phyloP scores from a whole-genome alignment of 2,797 vertebrate species.

The Semotilus atromaculatus region DNA sequence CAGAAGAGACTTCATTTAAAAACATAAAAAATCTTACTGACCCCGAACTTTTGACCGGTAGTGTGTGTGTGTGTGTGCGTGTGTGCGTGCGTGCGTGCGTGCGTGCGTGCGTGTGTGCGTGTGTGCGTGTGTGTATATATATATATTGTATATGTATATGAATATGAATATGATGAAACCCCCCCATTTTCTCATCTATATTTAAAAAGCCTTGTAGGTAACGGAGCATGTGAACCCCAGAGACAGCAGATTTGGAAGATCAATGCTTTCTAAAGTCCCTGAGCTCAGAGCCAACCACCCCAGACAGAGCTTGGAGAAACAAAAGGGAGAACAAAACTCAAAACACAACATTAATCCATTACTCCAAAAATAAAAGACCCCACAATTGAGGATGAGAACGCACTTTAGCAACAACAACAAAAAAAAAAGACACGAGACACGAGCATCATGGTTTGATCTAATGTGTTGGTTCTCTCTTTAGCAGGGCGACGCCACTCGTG shows the following conservation, averaged over 20 bases:
- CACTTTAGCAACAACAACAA: not conserved
- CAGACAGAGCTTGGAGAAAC: conserved; percentile 37
- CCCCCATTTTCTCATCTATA: not conserved
- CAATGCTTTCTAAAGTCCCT: conserved; percentile 41
- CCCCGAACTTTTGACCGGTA: no score
- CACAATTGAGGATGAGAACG: conserved; percentile 7
- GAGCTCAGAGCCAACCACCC: conserved; percentile 28
- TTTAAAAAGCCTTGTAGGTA: not conserved
- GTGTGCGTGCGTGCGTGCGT: no score
- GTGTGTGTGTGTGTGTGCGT: no score
- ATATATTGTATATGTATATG: no score
- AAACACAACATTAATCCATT: conserved; percentile 37
- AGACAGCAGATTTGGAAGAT: conserved; percentile 45
- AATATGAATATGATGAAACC: no score
- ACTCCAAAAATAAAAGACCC: conserved; percentile 45
- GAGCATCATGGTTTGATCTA: conserved; percentile 12
- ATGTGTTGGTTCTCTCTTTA: conserved; percentile 15
- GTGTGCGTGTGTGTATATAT: no score
- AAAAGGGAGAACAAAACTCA: conserved; percentile 17
- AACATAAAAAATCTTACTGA: no score
- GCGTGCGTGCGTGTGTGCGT: no score
- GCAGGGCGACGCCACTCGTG: not conserved
- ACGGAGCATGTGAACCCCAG: not conserved
- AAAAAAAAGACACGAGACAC: not conserved
- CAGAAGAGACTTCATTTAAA: no score